These are phyloP conservation scores for Acanthurus lineatus DNA, from an alignment of 2,797 vertebrate genomes.

Conservation along the genomic window DNA sequence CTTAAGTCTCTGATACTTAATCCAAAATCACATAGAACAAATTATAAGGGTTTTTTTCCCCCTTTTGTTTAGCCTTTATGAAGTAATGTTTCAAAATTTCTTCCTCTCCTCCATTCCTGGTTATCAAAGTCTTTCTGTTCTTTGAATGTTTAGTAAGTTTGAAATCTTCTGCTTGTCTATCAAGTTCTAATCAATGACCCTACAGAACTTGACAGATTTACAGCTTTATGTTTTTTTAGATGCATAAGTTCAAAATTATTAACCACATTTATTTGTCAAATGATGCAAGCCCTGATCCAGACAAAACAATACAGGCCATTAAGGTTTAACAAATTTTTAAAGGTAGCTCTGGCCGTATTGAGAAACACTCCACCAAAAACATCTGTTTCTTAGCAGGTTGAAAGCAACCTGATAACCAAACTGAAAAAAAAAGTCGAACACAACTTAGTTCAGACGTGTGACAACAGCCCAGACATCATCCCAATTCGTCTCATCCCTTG, in stretches of 20 bases:
- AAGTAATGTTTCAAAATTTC: not conserved
- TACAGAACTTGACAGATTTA: not conserved
- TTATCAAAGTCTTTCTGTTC: not conserved
- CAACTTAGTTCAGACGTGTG: not conserved
- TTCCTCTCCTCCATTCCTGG: not conserved
- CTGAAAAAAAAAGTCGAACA: constrained; percentile 1
- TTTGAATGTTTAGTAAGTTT: not conserved
- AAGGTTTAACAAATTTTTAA: too few relatives aligned
- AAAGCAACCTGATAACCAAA: constrained; percentile 37
- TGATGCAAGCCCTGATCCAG: not conserved
- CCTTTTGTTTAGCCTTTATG: too few relatives aligned
- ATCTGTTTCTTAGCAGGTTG: too few relatives aligned
- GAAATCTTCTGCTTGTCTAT: not conserved
- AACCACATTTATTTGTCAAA: constrained; percentile 1
- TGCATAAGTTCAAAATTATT: not conserved
- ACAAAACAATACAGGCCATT: too few relatives aligned
- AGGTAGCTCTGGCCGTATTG: too few relatives aligned
- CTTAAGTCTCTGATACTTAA: not conserved
- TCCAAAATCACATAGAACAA: not conserved
- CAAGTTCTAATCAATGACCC: too few relatives aligned
- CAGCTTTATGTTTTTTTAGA: constrained; percentile 10
- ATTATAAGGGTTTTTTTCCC: not conserved
- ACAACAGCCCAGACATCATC: constrained; percentile 6
- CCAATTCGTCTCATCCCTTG: constrained; percentile 8
- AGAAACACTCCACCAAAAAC: too few relatives aligned